phyloP scores from a whole-genome alignment of 1,140 invertebrate genomes.

The Drosophila pectinifera region DNA sequence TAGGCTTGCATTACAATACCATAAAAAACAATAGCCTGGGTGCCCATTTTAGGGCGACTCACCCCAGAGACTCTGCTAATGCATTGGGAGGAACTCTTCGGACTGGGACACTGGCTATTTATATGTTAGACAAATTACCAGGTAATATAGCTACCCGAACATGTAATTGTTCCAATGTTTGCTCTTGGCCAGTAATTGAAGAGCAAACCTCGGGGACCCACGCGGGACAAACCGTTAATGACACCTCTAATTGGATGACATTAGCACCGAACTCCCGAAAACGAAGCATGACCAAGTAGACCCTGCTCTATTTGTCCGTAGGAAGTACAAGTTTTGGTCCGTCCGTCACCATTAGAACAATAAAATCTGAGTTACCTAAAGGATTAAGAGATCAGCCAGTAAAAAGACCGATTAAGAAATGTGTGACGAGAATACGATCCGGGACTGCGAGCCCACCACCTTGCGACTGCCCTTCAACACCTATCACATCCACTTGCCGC shows the following conservation, averaged over 20 bases:
- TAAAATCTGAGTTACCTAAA: background rate
- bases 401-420: constrained; percentile 31
- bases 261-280: constrained; percentile 42
- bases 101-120: constrained; percentile 53
- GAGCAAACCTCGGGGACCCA: constrained; percentile 63
- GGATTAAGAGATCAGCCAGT: background rate
- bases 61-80: constrained; percentile 47
- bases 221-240: constrained; percentile 76
- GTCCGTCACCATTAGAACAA: background rate
- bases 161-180: constrained; percentile 80
- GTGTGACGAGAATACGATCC: constrained; percentile 58
- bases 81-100: constrained; percentile 50
- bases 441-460: constrained; percentile 70
- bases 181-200: constrained; percentile 64
- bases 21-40: background rate
- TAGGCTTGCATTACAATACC: constrained; percentile 5
- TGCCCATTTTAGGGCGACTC: background rate
- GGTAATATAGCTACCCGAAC: constrained; percentile 61
- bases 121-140: constrained; percentile 78
- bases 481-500: constrained; percentile 75
- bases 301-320: constrained; percentile 6
- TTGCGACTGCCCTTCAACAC: constrained; percentile 62
- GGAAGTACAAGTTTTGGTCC: background rate
- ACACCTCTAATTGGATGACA: constrained; percentile 82
- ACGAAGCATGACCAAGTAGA: constrained; percentile 34